Evolutionary conservation across 1,140 invertebrate genomes (phyloP).

Genomic region (Diorhabda elongata): DNA sequence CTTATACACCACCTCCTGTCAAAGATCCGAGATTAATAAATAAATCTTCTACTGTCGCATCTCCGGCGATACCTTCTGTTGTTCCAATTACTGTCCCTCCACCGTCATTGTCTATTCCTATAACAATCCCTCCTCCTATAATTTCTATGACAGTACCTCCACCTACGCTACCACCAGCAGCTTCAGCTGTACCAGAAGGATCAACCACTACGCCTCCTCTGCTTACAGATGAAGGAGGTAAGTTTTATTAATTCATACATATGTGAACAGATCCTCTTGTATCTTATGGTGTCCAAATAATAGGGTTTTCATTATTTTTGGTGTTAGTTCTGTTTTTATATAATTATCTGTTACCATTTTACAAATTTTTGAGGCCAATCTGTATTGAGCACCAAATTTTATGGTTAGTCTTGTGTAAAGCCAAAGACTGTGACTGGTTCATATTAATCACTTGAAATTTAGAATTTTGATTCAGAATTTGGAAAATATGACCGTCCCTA

Average conservation of each 20-base stretch:
- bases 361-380: too few relatives aligned
- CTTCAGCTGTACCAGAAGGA: background rate
- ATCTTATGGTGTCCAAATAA: too few relatives aligned
- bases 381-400: too few relatives aligned
- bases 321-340: too few relatives aligned
- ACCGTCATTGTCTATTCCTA: conserved; percentile 28
- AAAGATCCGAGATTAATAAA: conserved; percentile 16
- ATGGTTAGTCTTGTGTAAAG: too few relatives aligned
- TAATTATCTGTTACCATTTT: too few relatives aligned
- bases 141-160: background rate
- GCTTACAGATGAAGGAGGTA: conserved; percentile 28
- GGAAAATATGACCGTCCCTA: too few relatives aligned
- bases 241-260: background rate
- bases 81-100: conserved; percentile 30
- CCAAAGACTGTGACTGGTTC: too few relatives aligned
- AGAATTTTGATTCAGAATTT: too few relatives aligned
- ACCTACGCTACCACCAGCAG: conserved; percentile 1
- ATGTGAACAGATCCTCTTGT: too few relatives aligned
- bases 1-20: conserved; percentile 42
- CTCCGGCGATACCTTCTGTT: conserved; percentile 20
- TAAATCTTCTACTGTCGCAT: background rate
- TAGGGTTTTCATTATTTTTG: too few relatives aligned
- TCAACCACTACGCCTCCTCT: background rate
- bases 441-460: too few relatives aligned
- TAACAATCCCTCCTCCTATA: conserved; percentile 3